Evolutionary conservation across 2,113 vertebrate genomes (phyloP), one percentile per base, ranked within the genome.

Genomic region (Castor canadensis): DNA sequence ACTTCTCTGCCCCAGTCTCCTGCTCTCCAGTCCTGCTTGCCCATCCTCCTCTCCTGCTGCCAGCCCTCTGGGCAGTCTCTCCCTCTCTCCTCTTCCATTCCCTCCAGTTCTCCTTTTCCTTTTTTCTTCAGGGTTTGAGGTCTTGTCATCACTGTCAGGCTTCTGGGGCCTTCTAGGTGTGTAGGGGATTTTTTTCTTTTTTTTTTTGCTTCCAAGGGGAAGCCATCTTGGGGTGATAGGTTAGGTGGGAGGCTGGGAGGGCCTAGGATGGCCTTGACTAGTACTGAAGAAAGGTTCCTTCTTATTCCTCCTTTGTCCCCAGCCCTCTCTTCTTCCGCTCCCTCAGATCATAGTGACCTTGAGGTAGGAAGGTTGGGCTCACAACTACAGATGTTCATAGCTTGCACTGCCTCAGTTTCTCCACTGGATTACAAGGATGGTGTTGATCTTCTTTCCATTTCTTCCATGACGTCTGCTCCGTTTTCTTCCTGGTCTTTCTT

Each of bases 381-480:
- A 3, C 62, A 56, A 54, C 15, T 47, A 6, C 73, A 47, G 45
- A 49, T 67, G 43, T n/a, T 40, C 10, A n/a, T 16, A 22, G 16
- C 22, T 85, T 6, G 1, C 45, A 56, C 35, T 26, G 56, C 92
- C 92, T 95, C 66, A 40, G 90, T 89, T 94, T 87, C 81, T 71
- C 60, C 76, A 49, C 35, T 72, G 60, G 58, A 49, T 9, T 60
- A 9, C 58, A 56, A 26, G 30, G 49, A 5, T 2, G 0, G 13
- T 4, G 40, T 35, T 19, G 69, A 1, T 32, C 89, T 76, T 81
- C 64, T 66, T 24, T 54, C 66, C 16, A 9, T 43, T 54, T 71
- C 22, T 72, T 45, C 58, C 28, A 79, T 49, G 32, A 52, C 16
- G 5, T 22, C 17, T 15, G 75, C 19, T 47, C 28, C 56, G 11